These are phyloP conservation scores for Eilema depressum DNA, from an alignment of 2,888 invertebrate genomes.

Conservation along the genomic window DNA sequence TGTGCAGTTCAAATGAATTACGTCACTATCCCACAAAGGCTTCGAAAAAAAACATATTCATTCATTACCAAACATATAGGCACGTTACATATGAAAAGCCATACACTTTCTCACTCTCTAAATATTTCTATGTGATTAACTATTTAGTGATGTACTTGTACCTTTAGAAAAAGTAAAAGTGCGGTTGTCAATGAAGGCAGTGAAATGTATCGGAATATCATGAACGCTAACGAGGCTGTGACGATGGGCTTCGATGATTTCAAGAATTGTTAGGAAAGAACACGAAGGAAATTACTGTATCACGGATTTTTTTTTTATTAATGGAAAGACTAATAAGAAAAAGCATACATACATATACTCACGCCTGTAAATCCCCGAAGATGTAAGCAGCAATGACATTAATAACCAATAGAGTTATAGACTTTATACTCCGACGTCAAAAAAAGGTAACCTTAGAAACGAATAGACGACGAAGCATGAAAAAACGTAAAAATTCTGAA, in stretches of 20 bases:
- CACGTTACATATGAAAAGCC: slow-evolving; percentile 1
- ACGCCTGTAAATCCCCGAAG: too few relatives aligned
- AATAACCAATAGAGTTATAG: too few relatives aligned
- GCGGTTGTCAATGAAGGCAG: slow-evolving; percentile 24
- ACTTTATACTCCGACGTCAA: too few relatives aligned
- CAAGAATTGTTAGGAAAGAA: background rate
- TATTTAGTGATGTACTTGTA: slow-evolving; percentile 29
- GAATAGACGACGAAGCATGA: too few relatives aligned
- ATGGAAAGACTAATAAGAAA: too few relatives aligned
- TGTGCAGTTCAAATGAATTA: background rate
- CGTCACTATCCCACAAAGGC: background rate
- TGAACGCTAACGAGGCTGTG: slow-evolving; percentile 6
- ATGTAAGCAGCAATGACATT: too few relatives aligned
- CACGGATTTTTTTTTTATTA: background rate
- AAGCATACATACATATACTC: too few relatives aligned
- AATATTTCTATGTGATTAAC: slow-evolving; percentile 44
- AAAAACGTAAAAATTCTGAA: too few relatives aligned
- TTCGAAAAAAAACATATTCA: slow-evolving; percentile 19
- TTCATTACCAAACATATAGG: slow-evolving; percentile 28
- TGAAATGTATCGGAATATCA: slow-evolving; percentile 25
- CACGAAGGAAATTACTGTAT: background rate
- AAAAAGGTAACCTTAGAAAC: too few relatives aligned
- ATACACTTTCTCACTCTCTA: slow-evolving; percentile 47
- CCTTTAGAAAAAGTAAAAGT: slow-evolving; percentile 46
- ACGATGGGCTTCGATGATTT: background rate